Evolutionary conservation across 2,797 vertebrate genomes (phyloP), one percentile per base, ranked within the genome.

Genomic region (Sebastes matsubarae): DNA sequence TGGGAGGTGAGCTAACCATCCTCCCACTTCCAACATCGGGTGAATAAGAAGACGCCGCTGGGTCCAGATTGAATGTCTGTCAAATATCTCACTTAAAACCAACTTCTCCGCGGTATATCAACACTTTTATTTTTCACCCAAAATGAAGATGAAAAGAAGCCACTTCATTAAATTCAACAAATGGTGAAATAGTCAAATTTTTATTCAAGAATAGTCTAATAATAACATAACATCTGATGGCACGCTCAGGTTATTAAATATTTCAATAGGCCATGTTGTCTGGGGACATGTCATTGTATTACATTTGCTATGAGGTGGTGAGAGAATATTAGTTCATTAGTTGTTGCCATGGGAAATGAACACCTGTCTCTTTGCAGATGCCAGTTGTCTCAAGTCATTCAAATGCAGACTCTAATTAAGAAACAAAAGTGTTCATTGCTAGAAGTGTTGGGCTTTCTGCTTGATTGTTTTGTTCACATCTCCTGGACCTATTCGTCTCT

Each of bases 381-480:
- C 57, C 64, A 55, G 66, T 83, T 79, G 70, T 88, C 78, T 85
- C 55, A 58, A 74, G 81, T 85, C 66, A 74, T 84, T 84, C 75
- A 87, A 83, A 86, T 66, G 72, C 82, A 71, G 58, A 75, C 74
- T 87, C 87, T 86, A 84, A 89, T 89, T 85, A 88, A 90, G 73
- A 87, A 81, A 36, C 71, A 87, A 74, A 88, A 77, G 81, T 73
- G 67, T 81, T 87, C 83, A 82, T 81, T 66, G 60, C 76, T 55
- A 2, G 52, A 77, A 83, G 71, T 84, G 83, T 78, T 83, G 60
- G 36, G 77, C 68, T 88, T 87, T 82, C 78, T 86, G 79, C 82
- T 75, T 87, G 84, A 88, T 87, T 93, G 79, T 90, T 36, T 80
- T 80, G 80, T 75, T 87, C 64, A 66, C 82, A 78, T 90, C 72